Percentiles rank a stretch among this genome's conserved stretches.
phyloP scores from a whole-genome alignment of 92 coral and sea anemone species.

The Palythoa grandiflora region DNA sequence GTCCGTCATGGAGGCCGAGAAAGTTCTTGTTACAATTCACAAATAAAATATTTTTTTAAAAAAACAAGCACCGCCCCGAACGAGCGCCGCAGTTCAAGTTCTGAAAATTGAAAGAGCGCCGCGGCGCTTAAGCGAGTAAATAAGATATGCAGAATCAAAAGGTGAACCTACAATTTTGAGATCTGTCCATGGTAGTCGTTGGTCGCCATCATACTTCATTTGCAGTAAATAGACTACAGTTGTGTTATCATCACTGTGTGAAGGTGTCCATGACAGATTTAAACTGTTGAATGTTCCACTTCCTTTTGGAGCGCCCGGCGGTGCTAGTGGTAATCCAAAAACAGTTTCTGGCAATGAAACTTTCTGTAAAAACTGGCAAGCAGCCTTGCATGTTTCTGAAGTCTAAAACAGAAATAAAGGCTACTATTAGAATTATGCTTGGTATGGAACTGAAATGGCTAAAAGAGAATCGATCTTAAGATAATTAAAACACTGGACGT shows the following conservation, averaged over 20 bases:
- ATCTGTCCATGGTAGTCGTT: background rate
- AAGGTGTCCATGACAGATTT: conserved; percentile 29
- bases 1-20: no score
- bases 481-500: no score
- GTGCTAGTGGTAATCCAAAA: conserved; percentile 1
- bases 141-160: background rate
- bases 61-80: no score
- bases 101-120: no score
- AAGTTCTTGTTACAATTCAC: no score
- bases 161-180: background rate
- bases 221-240: conserved; percentile 39
- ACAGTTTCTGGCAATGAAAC: conserved; percentile 6
- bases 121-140: no score
- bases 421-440: no score
- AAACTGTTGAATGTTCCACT: conserved; percentile 17
- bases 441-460: no score
- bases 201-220: conserved; percentile 25
- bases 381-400: conserved; percentile 21
- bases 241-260: background rate
- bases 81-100: no score
- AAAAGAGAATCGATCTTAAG: no score
- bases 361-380: conserved; percentile 31
- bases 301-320: conserved; percentile 1
- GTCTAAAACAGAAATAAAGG: background rate
- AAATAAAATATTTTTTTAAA: no score